Conservation (phyloP, 2,113 vertebrate genomes). For the Maccullochella peelii region DNA sequence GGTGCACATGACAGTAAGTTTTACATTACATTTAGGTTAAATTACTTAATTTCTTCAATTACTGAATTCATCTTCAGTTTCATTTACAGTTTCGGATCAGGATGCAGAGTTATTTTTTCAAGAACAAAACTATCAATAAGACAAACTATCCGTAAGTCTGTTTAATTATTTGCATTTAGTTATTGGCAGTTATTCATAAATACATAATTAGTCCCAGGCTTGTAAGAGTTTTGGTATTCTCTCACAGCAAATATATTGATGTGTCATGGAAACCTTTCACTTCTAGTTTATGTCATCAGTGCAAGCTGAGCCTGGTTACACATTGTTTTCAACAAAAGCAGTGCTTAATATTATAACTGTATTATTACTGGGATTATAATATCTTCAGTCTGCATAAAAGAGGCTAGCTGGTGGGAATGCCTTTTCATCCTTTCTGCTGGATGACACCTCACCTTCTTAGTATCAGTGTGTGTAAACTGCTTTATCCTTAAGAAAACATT, state of each 20-base stretch:
- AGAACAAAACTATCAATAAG: not conserved
- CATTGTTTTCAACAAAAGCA: not conserved
- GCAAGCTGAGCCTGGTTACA: not conserved
- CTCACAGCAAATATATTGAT: not conserved
- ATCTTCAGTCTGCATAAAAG: not conserved
- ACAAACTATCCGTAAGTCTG: not conserved
- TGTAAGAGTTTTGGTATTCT: not conserved
- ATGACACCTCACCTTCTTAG: not conserved
- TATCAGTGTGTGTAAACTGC: not conserved
- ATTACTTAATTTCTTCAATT: too few species aligned
- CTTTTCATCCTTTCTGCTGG: not conserved
- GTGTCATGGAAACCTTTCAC: slow-evolving; percentile 10
- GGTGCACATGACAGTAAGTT: not conserved
- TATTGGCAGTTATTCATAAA: not conserved
- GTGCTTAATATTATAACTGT: not conserved
- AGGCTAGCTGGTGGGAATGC: not conserved
- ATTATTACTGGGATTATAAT: not conserved
- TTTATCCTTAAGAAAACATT: not conserved
- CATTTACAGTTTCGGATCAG: not conserved
- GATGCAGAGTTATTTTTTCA: not conserved
- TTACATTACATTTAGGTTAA: not conserved
- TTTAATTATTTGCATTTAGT: not conserved
- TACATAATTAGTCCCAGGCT: not conserved
- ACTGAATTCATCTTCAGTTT: too few species aligned
- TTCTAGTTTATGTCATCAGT: not conserved